Percentiles rank a stretch among this genome's conserved stretches.
Conservation (phyloP, 2,113 vertebrate species). For the Perca schrenkii region DNA sequence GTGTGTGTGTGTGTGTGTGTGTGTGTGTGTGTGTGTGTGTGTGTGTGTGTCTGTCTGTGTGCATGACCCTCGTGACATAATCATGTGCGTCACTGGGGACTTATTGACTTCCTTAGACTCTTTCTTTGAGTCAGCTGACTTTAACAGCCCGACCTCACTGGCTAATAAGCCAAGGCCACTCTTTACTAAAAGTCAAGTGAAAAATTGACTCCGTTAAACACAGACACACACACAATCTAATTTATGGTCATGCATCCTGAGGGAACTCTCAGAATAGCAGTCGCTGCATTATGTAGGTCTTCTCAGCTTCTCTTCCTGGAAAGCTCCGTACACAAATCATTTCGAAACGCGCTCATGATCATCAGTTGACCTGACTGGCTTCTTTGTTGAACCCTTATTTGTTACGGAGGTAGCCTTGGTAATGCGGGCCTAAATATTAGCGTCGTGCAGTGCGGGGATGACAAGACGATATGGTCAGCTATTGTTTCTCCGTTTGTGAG, state of each 20-base stretch:
- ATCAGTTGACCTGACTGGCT: slow-evolving; percentile 54
- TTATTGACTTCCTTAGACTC: slow-evolving; percentile 59
- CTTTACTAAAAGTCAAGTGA: slow-evolving; percentile 63
- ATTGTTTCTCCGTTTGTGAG: slow-evolving; percentile 11
- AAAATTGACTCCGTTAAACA: slow-evolving; percentile 43
- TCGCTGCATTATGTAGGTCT: slow-evolving; percentile 16
- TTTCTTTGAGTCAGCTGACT: slow-evolving; percentile 67
- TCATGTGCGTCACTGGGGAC: slow-evolving; percentile 60
- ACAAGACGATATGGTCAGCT: background rate
- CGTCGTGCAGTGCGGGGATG: background rate
- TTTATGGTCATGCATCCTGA: slow-evolving; percentile 44
- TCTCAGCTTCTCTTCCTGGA: background rate
- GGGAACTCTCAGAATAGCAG: slow-evolving; percentile 33
- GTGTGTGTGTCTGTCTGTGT: background rate
- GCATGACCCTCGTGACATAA: slow-evolving; percentile 64
- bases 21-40: background rate
- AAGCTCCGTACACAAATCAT: slow-evolving; percentile 27
- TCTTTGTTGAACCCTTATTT: slow-evolving; percentile 50
- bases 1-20: background rate
- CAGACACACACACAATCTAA: slow-evolving; percentile 37
- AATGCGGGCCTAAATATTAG: slow-evolving; percentile 39
- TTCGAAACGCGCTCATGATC: slow-evolving; percentile 50
- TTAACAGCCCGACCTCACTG: slow-evolving; percentile 39
- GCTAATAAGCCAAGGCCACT: slow-evolving; percentile 41
- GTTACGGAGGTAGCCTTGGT: slow-evolving; percentile 28